Conservation (phyloP, 2,113 vertebrate genomes). For the Bombycilla garrulus region DNA sequence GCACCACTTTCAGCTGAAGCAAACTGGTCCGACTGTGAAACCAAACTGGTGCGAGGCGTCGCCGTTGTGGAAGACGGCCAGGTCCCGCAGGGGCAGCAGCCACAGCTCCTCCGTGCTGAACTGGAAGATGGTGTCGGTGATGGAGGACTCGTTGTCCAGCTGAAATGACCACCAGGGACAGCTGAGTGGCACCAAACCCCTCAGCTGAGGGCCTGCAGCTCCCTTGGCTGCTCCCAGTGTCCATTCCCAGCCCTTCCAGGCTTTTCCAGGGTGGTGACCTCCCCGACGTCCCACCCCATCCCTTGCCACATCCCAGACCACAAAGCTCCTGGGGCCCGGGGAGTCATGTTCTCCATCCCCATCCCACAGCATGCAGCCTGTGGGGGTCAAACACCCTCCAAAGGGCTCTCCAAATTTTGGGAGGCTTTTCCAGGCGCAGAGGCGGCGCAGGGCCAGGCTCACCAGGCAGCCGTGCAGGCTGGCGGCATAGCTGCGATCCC, state of each 20-base stretch:
- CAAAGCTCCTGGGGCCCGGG: neutral
- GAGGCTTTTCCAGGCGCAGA: rapidly evolving
- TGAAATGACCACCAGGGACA: neutral
- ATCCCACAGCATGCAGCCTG: rapidly evolving
- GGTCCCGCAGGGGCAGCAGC: conserved; percentile 84
- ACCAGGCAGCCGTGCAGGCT: conserved; percentile 81
- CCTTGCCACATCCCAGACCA: neutral
- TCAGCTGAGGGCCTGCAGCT: neutral
- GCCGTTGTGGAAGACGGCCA: conserved; percentile 76
- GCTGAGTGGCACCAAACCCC: neutral
- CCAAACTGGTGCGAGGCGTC: conserved; percentile 75
- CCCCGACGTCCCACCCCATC: rapidly evolving
- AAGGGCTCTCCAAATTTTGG: rapidly evolving
- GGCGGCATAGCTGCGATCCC: conserved; percentile 78
- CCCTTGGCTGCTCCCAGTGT: neutral
- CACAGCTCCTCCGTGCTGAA: conserved; percentile 80
- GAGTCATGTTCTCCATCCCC: neutral
- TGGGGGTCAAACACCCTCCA: rapidly evolving
- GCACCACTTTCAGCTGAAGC: conserved; percentile 79
- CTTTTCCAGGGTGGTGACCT: neutral
- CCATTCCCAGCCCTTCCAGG: neutral
- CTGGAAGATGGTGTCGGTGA: conserved; percentile 79
- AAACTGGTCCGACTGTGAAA: conserved; percentile 83
- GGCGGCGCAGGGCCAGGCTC: neutral
- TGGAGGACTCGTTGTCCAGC: conserved; percentile 58